These are phyloP conservation scores for Eupithecia centaureata DNA, from an alignment of 2,888 invertebrate species.

Conservation along the genomic window DNA sequence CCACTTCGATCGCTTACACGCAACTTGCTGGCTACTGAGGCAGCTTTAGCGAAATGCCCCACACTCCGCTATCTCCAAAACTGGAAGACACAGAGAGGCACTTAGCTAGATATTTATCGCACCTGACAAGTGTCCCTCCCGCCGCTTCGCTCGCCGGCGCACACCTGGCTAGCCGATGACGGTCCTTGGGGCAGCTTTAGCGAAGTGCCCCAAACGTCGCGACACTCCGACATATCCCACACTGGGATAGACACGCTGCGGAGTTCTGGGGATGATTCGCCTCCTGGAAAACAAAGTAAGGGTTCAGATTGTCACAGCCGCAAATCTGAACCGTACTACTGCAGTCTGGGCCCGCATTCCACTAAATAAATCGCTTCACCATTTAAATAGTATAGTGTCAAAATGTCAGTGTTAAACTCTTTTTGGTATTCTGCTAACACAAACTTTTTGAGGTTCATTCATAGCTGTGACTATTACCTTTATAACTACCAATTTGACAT, in stretches of 20 bases:
- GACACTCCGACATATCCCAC: constrained; percentile 66
- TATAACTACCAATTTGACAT: no score
- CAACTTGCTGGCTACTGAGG: no score
- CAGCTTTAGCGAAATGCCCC: no score
- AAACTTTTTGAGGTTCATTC: no score
- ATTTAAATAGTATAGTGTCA: no score
- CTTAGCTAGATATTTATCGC: constrained; percentile 11
- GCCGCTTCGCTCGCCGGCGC: constrained; percentile 66
- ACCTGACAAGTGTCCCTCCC: constrained; percentile 79
- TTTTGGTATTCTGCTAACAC: no score
- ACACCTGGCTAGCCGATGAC: constrained; percentile 63
- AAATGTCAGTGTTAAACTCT: no score
- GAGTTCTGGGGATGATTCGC: constrained; percentile 64
- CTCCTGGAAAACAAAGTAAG: constrained; percentile 51
- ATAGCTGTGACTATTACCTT: no score
- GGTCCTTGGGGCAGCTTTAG: constrained; percentile 69
- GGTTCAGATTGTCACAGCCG: neutral
- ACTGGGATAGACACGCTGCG: constrained; percentile 70
- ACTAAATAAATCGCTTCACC: no score
- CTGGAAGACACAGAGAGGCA: neutral
- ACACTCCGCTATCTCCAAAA: no score
- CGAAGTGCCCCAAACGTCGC: constrained; percentile 62
- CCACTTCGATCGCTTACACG: no score
- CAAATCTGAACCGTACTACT: neutral
- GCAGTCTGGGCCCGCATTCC: no score